Conservation (phyloP, 2,888 invertebrate genomes). For the Andrena dorsata region DNA sequence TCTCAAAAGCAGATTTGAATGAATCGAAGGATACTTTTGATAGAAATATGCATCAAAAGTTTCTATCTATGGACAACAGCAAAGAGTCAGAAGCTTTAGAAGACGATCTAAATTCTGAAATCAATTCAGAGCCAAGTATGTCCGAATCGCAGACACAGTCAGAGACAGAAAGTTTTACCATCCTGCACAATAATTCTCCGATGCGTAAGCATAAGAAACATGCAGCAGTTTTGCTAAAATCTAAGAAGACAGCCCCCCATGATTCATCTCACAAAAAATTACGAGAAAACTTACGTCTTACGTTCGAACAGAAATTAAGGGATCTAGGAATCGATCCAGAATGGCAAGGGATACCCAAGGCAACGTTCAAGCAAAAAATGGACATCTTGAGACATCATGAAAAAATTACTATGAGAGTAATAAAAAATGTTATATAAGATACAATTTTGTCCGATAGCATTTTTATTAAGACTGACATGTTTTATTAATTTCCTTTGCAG, state of each 20-base stretch:
- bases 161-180: constrained; percentile 40
- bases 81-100: constrained; percentile 21
- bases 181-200: constrained; percentile 29
- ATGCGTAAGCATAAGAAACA: constrained; percentile 16
- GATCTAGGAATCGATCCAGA: constrained; percentile 88
- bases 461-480: constrained; percentile 28
- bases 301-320: constrained; percentile 86
- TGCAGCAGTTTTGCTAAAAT: constrained; percentile 8
- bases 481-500: constrained; percentile 79
- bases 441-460: not conserved
- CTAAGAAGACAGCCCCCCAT: constrained; percentile 12
- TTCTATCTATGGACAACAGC: constrained; percentile 8
- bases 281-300: constrained; percentile 76
- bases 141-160: constrained; percentile 45
- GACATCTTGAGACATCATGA: constrained; percentile 87
- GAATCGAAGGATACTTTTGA: not conserved
- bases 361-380: constrained; percentile 87
- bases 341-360: constrained; percentile 87
- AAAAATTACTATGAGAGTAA: constrained; percentile 87
- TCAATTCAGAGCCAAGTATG: constrained; percentile 36
- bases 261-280: constrained; percentile 58
- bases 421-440: not conserved
- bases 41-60: constrained; percentile 1
- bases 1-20: constrained; percentile 4
- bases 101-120: constrained; percentile 30